phyloP scores from a whole-genome alignment of 2,888 invertebrate species.

The Iselma pallidipennis region DNA sequence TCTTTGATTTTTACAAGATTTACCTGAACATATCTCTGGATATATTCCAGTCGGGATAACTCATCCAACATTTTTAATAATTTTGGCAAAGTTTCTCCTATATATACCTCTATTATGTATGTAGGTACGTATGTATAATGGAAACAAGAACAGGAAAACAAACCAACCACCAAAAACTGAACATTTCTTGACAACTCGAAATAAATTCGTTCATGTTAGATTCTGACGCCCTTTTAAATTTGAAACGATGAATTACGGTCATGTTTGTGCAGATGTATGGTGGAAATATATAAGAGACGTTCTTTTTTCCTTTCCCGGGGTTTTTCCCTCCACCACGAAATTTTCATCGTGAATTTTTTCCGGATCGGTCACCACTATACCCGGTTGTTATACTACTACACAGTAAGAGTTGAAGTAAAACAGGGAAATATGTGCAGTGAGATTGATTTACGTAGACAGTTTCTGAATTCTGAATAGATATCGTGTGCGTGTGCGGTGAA shows the following conservation, averaged over 20 bases:
- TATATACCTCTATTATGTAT: too few relatives aligned
- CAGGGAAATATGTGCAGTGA: not conserved
- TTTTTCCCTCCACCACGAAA: not conserved
- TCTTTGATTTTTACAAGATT: not conserved
- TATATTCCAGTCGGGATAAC: not conserved
- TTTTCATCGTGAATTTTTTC: not conserved
- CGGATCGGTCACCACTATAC: not conserved
- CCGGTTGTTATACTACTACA: not conserved
- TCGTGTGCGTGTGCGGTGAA: too few relatives aligned
- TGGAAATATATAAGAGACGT: not conserved
- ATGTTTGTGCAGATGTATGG: not conserved
- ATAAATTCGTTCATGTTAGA: not conserved
- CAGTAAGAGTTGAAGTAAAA: too few relatives aligned
- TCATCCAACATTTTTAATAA: not conserved
- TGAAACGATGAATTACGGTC: not conserved
- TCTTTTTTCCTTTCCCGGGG: not conserved
- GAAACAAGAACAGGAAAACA: not conserved
- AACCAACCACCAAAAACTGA: not conserved
- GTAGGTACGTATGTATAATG: too few relatives aligned
- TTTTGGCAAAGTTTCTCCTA: not conserved
- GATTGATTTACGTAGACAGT: not conserved
- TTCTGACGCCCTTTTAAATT: not conserved
- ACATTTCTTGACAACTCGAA: not conserved
- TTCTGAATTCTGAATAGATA: not conserved
- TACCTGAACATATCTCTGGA: not conserved